Evolutionary conservation across 2,888 invertebrate species (phyloP), one percentile per base, ranked within the genome.

Genomic region (Agriopis aurantiaria): DNA sequence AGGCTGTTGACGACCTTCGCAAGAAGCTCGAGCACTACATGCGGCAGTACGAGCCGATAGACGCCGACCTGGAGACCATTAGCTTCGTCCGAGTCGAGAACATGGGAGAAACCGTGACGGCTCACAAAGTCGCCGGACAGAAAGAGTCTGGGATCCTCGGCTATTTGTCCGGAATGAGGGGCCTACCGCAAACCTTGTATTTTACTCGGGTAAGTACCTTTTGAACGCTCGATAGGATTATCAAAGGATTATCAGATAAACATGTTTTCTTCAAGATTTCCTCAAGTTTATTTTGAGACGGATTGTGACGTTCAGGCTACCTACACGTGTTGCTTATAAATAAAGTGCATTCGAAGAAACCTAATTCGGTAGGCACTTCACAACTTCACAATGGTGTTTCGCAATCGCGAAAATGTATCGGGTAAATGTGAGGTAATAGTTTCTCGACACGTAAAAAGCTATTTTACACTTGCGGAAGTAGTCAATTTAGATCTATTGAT

Each of bases 121-220:
- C 97, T 0, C 96, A 96, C 80, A 96, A 96, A 71, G 95, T 97
- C 5, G 95, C 95, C 59, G 97, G 98, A 0, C 97, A 98, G 81
- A 96, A 97, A 78, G 98, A 98, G 86, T 96, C 97, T 63, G 96
- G 97, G 68, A 97, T 98, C 51, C 96, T 99, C 60, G 97, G 98
- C 70, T 99, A 98, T 84, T 92, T 99, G 69, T 98, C 98, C 82
- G 97, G 97, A 79, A 97, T 98, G 84, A 97, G 97, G 78, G 96
- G 97, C 2, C 95, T 96, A 75, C 97, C 97, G 7, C 97, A 98
- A 82, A 97, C 98, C 8, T 95, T 99, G 74, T 99, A 98, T 88
- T 96, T 99, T 82, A 98, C 98, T 65, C 95, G 98, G 94, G 98
- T 98, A 59, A 75, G 68, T 72, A 17, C 51, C 58, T 48, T n/a